Conservation (phyloP, 1,140 invertebrate species). For the Danaus plexippus region DNA sequence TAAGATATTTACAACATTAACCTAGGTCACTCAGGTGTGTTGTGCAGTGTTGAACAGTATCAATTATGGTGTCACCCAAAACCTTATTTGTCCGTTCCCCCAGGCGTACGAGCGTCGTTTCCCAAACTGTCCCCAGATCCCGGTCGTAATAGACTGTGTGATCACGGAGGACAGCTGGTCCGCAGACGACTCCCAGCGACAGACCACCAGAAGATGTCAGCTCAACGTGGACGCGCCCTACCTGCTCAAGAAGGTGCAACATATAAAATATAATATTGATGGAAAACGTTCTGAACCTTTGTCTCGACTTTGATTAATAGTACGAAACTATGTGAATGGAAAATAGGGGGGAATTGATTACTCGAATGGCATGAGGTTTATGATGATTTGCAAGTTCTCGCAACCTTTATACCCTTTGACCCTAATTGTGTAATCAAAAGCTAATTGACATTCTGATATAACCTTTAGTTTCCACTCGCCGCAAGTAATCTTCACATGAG, state of each 20-base stretch:
- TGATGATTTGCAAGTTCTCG: no score
- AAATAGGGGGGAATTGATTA: no score
- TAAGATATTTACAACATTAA: no score
- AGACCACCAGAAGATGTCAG: slow-evolving; percentile 92
- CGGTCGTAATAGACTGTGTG: slow-evolving; percentile 93
- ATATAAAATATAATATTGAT: neutral
- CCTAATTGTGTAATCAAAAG: no score
- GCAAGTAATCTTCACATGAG: neutral
- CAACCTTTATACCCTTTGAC: no score
- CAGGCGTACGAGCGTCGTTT: slow-evolving; percentile 96
- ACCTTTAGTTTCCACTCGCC: neutral
- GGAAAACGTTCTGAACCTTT: no score
- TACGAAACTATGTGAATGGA: no score
- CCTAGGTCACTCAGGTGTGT: no score
- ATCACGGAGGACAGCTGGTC: slow-evolving; percentile 84
- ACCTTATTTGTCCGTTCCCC: neutral
- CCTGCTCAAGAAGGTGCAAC: slow-evolving; percentile 90
- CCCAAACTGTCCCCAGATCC: slow-evolving; percentile 95
- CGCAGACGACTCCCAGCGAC: slow-evolving; percentile 84
- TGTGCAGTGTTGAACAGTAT: no score
- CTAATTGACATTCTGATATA: neutral
- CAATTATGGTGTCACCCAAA: no score
- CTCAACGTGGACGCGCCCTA: slow-evolving; percentile 96
- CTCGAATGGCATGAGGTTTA: no score
- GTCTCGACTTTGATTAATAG: no score